These are phyloP conservation scores for Taenaris catops DNA, from an alignment of 2,888 invertebrate species.

Conservation along the genomic window DNA sequence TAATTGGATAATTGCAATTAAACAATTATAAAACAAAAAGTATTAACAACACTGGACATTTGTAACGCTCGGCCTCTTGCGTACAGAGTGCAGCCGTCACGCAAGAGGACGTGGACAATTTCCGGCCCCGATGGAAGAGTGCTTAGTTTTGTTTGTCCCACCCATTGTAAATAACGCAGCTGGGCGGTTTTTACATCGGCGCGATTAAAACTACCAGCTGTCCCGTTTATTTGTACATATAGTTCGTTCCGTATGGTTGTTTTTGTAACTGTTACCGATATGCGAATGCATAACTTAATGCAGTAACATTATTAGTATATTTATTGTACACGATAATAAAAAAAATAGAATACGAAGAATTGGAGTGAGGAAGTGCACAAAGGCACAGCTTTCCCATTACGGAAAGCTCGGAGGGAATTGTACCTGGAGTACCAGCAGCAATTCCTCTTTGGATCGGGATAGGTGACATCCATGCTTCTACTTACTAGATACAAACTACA, in stretches of 20 bases:
- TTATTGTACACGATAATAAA: too few relatives aligned
- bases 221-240: slow-evolving; percentile 2
- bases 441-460: too few relatives aligned
- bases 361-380: too few relatives aligned
- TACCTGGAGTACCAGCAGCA: too few relatives aligned
- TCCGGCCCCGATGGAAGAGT: slow-evolving; percentile 21
- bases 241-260: slow-evolving; percentile 1
- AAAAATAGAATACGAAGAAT: too few relatives aligned
- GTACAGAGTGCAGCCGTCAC: slow-evolving; percentile 16
- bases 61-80: slow-evolving; percentile 1
- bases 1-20: too few relatives aligned
- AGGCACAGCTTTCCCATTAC: too few relatives aligned
- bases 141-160: slow-evolving; percentile 5
- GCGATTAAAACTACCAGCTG: slow-evolving; percentile 16
- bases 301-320: too few relatives aligned
- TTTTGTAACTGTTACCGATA: neutral
- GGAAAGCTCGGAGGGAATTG: too few relatives aligned
- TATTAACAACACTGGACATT: neutral
- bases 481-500: too few relatives aligned
- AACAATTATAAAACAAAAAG: neutral
- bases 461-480: too few relatives aligned
- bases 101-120: slow-evolving; percentile 19
- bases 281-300: neutral
- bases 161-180: slow-evolving; percentile 18
- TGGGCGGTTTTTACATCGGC: slow-evolving; percentile 13